These are phyloP conservation scores for Myotis yumanensis DNA, from an alignment of 2,113 vertebrate genomes.

Conservation along the genomic window DNA sequence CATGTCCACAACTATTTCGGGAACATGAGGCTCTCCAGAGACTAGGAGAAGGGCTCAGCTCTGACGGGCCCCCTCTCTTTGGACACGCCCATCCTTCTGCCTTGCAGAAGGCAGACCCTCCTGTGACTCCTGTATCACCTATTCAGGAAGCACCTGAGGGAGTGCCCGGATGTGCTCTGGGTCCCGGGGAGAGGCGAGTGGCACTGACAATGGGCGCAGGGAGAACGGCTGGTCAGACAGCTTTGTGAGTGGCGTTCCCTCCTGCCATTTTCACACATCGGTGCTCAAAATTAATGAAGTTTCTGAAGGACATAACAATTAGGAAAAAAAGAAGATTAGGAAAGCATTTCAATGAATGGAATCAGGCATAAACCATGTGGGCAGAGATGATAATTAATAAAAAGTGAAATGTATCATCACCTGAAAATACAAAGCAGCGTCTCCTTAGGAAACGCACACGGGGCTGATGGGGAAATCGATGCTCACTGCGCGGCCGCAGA, in stretches of 20 bases:
- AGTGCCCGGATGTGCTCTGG: background rate
- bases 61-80: background rate
- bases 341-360: constrained; percentile 46
- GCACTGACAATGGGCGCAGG: background rate
- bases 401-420: constrained; percentile 26
- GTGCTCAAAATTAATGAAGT: constrained; percentile 59
- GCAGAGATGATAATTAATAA: constrained; percentile 52
- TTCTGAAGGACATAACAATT: constrained; percentile 35
- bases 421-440: constrained; percentile 44
- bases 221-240: background rate
- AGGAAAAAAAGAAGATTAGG: background rate
- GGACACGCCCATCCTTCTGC: too few species aligned
- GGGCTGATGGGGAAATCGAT: constrained; percentile 72
- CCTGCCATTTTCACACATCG: constrained; percentile 36
- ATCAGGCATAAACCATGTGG: background rate
- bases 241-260: background rate
- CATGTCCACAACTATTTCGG: background rate
- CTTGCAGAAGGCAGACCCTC: background rate
- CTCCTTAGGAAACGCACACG: constrained; percentile 44
- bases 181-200: background rate
- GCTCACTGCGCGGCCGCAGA: constrained; percentile 73
- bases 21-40: background rate
- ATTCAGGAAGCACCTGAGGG: background rate
- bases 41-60: background rate
- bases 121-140: background rate